Percentiles rank a stretch among this genome's conserved stretches.
These are phyloP conservation scores for Neomorphus geoffroyi DNA, from an alignment of 2,797 vertebrate genomes.

Conservation along the genomic window DNA sequence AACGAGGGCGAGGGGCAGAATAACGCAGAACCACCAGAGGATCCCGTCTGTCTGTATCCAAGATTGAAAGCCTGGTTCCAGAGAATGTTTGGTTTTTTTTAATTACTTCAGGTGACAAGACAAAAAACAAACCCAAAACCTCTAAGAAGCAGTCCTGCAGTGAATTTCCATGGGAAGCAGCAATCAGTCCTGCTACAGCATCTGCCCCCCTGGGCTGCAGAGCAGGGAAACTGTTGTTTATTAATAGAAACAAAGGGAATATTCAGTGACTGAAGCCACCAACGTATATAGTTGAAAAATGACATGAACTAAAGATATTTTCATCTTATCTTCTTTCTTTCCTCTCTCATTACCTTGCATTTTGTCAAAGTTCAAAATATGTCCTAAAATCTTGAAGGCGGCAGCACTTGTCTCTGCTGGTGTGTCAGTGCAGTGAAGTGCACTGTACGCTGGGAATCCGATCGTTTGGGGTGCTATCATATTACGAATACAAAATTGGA, in stretches of 20 bases:
- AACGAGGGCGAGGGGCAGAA: not conserved
- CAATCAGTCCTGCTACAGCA: not conserved
- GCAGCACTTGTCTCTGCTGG: fast-evolving
- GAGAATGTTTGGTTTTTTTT: not conserved
- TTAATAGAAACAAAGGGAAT: not conserved
- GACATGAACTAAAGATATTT: not conserved
- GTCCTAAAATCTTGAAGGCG: fast-evolving
- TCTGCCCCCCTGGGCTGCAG: not conserved
- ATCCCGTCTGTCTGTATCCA: not conserved
- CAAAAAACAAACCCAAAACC: not conserved
- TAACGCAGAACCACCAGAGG: not conserved
- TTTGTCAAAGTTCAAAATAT: not conserved
- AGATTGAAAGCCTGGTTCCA: not conserved
- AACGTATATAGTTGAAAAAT: not conserved
- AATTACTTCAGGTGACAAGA: not conserved
- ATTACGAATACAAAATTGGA: not conserved
- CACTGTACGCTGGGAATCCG: not conserved
- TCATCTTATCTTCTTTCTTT: not conserved
- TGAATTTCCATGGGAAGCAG: not conserved
- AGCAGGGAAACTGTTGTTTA: not conserved
- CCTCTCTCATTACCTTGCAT: not conserved
- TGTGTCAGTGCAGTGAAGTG: not conserved
- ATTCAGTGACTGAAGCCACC: not conserved
- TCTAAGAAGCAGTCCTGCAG: not conserved
- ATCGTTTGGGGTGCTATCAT: not conserved